Percentiles rank a stretch among this genome's conserved stretches.
Evolutionary conservation across 2,797 vertebrate genomes (phyloP).

Genomic region (Chelonia mydas): DNA sequence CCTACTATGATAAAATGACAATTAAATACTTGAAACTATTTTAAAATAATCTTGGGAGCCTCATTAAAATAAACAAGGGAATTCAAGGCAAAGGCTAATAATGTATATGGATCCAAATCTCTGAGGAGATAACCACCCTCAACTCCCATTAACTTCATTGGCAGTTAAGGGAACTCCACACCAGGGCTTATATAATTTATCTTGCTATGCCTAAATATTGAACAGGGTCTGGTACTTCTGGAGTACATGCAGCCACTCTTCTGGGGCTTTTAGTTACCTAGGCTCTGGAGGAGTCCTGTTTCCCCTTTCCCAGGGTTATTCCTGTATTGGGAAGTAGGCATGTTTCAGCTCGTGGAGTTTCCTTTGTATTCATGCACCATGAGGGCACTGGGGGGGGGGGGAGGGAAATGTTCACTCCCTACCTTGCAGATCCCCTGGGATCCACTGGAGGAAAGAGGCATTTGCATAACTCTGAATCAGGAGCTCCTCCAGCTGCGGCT

Average conservation of each 20-base stretch:
- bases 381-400: neutral
- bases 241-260: neutral
- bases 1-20: neutral
- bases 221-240: neutral
- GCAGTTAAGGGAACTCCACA: neutral
- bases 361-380: neutral
- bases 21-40: neutral
- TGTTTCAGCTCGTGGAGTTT: neutral
- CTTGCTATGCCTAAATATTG: neutral
- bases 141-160: neutral
- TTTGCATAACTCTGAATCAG: neutral
- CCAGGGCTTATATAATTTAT: neutral
- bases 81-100: neutral
- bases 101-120: neutral
- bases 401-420: neutral
- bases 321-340: neutral
- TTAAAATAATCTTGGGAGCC: neutral
- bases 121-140: neutral
- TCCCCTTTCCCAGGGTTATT: neutral
- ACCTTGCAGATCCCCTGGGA: neutral
- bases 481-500: neutral
- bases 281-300: neutral
- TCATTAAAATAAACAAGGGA: neutral
- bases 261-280: neutral
- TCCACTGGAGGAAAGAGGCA: neutral